Evolutionary conservation across 2,888 invertebrate species (phyloP), one percentile per base, ranked within the genome.

Genomic region (Thalpophila matura): DNA sequence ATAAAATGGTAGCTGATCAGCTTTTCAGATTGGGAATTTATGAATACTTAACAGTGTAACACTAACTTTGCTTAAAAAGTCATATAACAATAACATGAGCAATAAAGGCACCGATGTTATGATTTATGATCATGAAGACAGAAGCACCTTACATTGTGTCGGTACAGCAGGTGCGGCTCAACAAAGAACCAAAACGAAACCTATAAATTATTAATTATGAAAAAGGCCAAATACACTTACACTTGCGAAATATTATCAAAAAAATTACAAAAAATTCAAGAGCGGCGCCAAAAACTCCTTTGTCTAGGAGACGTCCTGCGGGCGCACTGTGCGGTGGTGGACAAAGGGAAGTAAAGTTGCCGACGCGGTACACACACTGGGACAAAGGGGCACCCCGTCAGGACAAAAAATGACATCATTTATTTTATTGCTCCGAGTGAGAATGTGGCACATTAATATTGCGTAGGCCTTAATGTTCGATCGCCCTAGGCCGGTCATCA

Each of bases 391-490:
- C 87, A 85, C 90, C 91, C 91, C 86, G 89, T 82, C 85, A 86
- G 85, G 89, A 93, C 94, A 94, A 94, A 94, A 94, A 94, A 94
- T 94, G 92, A 94, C 93, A 93, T 94, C 94, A 94, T 95, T 94
- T 94, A 95, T 95, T 93, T 94, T 94, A 95, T 94, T 92, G 93
- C 93, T 86, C 80, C 87, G 92, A 91, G 93, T 92, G 93, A 92
- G 93, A 95, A 94, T 91, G 90, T 90, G 88, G 84, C 88, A 90
- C 93, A 92, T 94, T 93, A 93, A 94, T 94, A 93, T 92, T 88
- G 89, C 89, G 89, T 87, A 90, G 93, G 85, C 89, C 91, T 86
- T 91, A 93, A 93, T 93, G 91, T 84, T 86, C 81, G 83, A 91
- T 90, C 91, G 94, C 94, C 91, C 89, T 90, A 85, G 93, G 94